phyloP scores from a whole-genome alignment of 64 coral and sea anemone genomes.

The Montipora cactus region DNA sequence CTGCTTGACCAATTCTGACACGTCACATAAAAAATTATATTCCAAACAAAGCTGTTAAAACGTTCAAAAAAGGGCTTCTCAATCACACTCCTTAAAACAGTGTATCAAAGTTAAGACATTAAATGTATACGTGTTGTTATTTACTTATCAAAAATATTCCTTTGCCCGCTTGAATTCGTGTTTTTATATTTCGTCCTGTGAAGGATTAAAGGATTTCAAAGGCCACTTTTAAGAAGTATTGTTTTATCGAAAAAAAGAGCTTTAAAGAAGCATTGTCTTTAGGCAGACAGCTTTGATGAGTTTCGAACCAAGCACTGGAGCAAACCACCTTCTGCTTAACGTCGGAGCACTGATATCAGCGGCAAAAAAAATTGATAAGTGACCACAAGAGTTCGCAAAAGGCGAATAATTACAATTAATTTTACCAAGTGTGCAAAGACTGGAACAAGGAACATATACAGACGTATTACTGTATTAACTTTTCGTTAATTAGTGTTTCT shows the following conservation, averaged over 20 bases:
- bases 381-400: neutral
- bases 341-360: neutral
- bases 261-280: slow-evolving; percentile 5
- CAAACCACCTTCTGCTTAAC: neutral
- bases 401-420: no score
- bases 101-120: neutral
- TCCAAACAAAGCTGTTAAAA: neutral
- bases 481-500: no score
- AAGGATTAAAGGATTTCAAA: slow-evolving; percentile 4
- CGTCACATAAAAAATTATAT: neutral
- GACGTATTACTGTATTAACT: no score
- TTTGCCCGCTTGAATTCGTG: neutral
- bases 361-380: neutral
- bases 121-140: neutral
- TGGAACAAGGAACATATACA: no score
- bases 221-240: neutral
- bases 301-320: neutral
- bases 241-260: neutral
- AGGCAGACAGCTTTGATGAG: neutral
- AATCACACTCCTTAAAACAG: neutral
- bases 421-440: no score
- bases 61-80: neutral
- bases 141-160: neutral
- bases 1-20: neutral
- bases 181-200: neutral